A percentile compares a stretch with the other conserved stretches of the same genome.
Conservation (phyloP, 2,888 invertebrate genomes). For the Aelia acuminata region DNA sequence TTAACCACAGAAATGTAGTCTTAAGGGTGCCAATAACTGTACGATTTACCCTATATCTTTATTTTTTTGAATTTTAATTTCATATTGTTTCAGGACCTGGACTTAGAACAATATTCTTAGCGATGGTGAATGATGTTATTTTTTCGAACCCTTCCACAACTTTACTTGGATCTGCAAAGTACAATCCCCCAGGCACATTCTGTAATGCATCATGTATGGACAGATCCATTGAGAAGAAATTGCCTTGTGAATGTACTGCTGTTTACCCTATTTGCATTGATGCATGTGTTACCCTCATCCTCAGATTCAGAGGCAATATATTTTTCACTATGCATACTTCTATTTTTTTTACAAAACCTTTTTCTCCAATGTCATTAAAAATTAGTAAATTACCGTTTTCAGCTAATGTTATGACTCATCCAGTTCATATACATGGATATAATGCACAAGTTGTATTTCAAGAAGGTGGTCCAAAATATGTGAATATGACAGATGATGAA, state of each 20-base stretch:
- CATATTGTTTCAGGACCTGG: not conserved
- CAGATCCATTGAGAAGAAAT: not conserved
- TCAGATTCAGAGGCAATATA: not conserved
- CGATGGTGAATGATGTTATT: not conserved
- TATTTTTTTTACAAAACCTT: too few species aligned
- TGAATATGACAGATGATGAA: not conserved
- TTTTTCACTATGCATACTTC: too few species aligned
- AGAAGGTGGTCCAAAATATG: conserved; percentile 9
- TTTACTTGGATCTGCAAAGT: not conserved
- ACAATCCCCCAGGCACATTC: not conserved
- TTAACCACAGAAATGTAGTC: too few species aligned
- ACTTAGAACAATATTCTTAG: not conserved
- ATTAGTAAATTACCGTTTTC: not conserved
- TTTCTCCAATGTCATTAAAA: too few species aligned
- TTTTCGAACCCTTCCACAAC: not conserved
- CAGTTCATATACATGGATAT: conserved; percentile 15
- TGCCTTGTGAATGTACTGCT: conserved; percentile 33
- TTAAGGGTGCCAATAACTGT: too few species aligned
- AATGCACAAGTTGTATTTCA: conserved; percentile 5
- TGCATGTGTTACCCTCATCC: not conserved
- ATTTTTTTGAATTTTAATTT: not conserved
- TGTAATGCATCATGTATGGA: not conserved
- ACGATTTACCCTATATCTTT: too few species aligned
- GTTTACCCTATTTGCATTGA: not conserved
- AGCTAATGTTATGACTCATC: not conserved